Evolutionary conservation across 2,888 invertebrate species (phyloP).

Genomic region (Stenoptilia bipunctidactyla): DNA sequence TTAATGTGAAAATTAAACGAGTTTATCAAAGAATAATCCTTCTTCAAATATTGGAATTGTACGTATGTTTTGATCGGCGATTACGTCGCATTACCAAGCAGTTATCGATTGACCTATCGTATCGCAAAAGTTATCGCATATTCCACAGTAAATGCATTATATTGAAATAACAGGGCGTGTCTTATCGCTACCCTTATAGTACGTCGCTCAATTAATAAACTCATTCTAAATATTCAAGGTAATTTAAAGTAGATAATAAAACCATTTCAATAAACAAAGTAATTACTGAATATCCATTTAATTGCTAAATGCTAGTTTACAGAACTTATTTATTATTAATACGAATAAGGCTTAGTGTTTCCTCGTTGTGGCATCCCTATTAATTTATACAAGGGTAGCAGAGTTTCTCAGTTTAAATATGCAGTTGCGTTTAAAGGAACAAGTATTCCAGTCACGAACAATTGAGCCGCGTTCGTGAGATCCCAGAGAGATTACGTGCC

Average conservation of each 20-base stretch:
- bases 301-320: too few species aligned
- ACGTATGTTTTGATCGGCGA: slow-evolving; percentile 14
- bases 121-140: slow-evolving; percentile 27
- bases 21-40: too few species aligned
- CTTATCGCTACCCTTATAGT: slow-evolving; percentile 33
- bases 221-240: slow-evolving; percentile 12
- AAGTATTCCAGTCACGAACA: slow-evolving; percentile 45
- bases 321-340: too few species aligned
- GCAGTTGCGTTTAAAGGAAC: slow-evolving; percentile 20
- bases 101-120: slow-evolving; percentile 32
- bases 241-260: slow-evolving; percentile 1
- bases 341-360: too few species aligned
- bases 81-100: slow-evolving; percentile 20
- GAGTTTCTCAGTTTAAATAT: neutral
- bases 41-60: too few species aligned
- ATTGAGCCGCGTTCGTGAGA: slow-evolving; percentile 45
- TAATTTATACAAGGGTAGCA: too few species aligned
- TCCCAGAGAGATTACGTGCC: slow-evolving; percentile 39
- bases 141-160: slow-evolving; percentile 7
- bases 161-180: slow-evolving; percentile 30
- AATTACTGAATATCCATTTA: too few species aligned
- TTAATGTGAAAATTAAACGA: too few species aligned
- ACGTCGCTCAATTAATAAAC: slow-evolving; percentile 30
- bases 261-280: too few species aligned
- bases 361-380: too few species aligned